Base-by-base conservation (phyloP, 2,797 vertebrate species). In the Pteropus rufus region DNA sequence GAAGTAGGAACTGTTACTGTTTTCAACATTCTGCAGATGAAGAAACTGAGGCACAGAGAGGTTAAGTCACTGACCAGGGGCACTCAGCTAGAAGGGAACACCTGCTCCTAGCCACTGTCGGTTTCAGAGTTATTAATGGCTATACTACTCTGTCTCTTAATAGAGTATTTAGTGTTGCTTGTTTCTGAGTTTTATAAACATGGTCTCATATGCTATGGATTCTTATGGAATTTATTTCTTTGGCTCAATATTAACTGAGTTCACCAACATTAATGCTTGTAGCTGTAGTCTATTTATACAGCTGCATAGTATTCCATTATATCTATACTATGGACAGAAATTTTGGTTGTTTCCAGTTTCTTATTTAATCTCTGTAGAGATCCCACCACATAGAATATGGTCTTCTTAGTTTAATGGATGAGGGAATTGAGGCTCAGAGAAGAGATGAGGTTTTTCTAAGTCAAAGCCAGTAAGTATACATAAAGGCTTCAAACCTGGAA, bases 251-350 rank as follows among this genome's bases (percentile, higher is more conserved):
- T 6, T 69, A 72, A 49, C 23, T 36, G 58, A 64, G n/a, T 56
- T 60, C 10, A 9, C 1, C 1, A 3, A 24, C 4, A 19, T 21
- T 18, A 26, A 58, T 31, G 10, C 2, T 8, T 0, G 2, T 8
- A 19, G 7, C n/a, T 80, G 0, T 19, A 1, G 16, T 16, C 49
- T 2, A 58, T 46, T 83, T 10, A 29, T 49, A 58, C 3, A 36
- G 52, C 58, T 73, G 54, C 19, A 0, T 52, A 23, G 12, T 46
- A 41, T 46, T 91, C 39, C 60, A n/a, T 24, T 12, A 16, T 0
- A 18, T 7, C 54, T 14, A 7, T 31, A 41, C 62, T 75, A 31
- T 31, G 31, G 44, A n/a, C 34, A 70, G 64, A 82, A 85, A 44
- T 1, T 0, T 46, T n/a, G 1, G 23, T 41, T 69, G 26, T 19